phyloP scores from a whole-genome alignment of 2,797 vertebrate species.

The Agapornis canus region DNA sequence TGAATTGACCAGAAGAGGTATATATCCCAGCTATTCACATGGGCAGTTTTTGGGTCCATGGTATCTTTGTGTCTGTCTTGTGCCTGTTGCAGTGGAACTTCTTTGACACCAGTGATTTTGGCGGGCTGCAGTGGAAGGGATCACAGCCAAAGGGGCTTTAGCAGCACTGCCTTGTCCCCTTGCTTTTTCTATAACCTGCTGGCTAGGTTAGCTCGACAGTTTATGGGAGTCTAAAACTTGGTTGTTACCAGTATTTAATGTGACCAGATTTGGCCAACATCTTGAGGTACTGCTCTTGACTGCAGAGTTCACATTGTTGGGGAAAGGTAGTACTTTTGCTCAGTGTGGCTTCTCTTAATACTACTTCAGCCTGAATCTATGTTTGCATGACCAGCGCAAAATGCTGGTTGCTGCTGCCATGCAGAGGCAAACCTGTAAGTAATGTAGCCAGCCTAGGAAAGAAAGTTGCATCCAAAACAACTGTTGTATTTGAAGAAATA shows the following conservation, averaged over 20 bases:
- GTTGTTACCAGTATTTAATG: background rate
- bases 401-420: background rate
- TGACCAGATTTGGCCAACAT: background rate
- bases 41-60: background rate
- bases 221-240: background rate
- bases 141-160: background rate
- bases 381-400: background rate
- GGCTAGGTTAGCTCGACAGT: background rate
- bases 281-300: background rate
- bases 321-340: background rate
- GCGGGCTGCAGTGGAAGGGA: background rate
- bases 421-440: background rate
- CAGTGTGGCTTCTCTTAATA: background rate
- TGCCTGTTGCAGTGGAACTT: background rate
- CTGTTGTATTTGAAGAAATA: background rate
- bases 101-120: background rate
- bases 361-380: background rate
- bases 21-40: background rate
- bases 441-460: background rate
- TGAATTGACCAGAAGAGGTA: background rate
- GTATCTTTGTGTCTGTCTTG: background rate
- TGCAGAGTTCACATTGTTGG: background rate
- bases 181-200: background rate
- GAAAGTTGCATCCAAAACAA: background rate
- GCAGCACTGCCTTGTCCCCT: background rate